These are phyloP conservation scores for Epicampocera succincta DNA, from an alignment of 2,888 invertebrate species.

Conservation along the genomic window DNA sequence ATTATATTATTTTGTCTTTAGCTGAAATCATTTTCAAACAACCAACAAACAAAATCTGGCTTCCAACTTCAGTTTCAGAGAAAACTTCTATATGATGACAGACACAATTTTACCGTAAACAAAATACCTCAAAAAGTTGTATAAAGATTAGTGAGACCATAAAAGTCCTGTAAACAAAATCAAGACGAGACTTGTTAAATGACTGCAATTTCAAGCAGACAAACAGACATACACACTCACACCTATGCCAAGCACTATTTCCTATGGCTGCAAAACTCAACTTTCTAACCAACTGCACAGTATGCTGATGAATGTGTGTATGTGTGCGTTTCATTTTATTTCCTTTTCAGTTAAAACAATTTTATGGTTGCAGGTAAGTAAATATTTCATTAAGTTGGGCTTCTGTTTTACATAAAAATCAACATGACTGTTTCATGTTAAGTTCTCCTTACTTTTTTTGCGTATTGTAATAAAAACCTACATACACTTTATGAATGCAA, in stretches of 20 bases:
- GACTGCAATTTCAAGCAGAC: not conserved
- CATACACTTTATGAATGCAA: not conserved
- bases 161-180: constrained; percentile 27
- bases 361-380: constrained; percentile 17
- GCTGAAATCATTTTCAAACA: not conserved
- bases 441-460: not conserved
- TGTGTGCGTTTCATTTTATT: too few relatives aligned
- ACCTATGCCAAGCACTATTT: not conserved
- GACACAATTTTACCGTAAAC: constrained; percentile 17
- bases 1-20: not conserved
- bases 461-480: not conserved
- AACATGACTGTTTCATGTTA: constrained; percentile 4
- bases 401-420: constrained; percentile 23
- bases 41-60: not conserved
- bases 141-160: constrained; percentile 7
- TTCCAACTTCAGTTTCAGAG: not conserved
- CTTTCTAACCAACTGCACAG: not conserved
- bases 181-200: constrained; percentile 20
- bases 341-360: not conserved
- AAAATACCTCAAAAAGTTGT: constrained; percentile 6
- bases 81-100: not conserved
- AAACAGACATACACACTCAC: not conserved
- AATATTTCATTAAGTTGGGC: constrained; percentile 29
- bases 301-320: too few relatives aligned
- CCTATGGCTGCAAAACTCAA: not conserved